Evolutionary conservation across 2,113 vertebrate genomes (phyloP), one percentile per base, ranked within the genome.

Genomic region (Pterophyllum scalare): DNA sequence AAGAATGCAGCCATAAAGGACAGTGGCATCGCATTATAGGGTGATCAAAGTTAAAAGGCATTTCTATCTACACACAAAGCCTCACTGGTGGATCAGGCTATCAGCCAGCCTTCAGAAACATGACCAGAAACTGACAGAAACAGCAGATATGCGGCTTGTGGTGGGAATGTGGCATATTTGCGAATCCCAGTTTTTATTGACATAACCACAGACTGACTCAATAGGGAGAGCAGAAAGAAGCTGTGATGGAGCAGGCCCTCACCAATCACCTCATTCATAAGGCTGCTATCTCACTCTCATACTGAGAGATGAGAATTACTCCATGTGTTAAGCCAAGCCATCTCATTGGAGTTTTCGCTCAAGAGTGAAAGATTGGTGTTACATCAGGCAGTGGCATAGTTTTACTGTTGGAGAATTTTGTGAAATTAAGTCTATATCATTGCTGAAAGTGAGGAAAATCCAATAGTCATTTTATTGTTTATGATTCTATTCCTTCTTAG

Each of bases 181-280:
- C 4, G 5, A 24, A 22, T 75, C 78, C 62, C 31, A 46, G 38
- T 80, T 90, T 88, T 65, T 93, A 92, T 91, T 93, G 93, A 94
- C 93, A 91, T 93, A 92, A 94, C 91, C 92, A 93, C 62, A 88
- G 86, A 75, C 49, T 91, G 93, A 74, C 38, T 91, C 92, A 93
- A 91, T 82, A 89, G 54, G 59, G 89, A 72, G 78, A 56, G 38
- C 35, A 19, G 56, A 80, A 80, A 49, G 49, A 87, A 74, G 84
- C 87, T 87, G 86, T 15, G 78, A 70, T n/a, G n/a, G 79, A 83
- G 76, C 56, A 35, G 87, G 81, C 35, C 85, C 19, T 93, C 91
- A 89, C 12, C 82, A 49, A 10, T 86, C 95, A 95, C 94, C 91
- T 95, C 93, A 94, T 95, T 82, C 91, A 91, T 94, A 92, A 89